These are phyloP conservation scores for Odontesthes bonariensis DNA, from an alignment of 2,113 vertebrate species.

Conservation along the genomic window DNA sequence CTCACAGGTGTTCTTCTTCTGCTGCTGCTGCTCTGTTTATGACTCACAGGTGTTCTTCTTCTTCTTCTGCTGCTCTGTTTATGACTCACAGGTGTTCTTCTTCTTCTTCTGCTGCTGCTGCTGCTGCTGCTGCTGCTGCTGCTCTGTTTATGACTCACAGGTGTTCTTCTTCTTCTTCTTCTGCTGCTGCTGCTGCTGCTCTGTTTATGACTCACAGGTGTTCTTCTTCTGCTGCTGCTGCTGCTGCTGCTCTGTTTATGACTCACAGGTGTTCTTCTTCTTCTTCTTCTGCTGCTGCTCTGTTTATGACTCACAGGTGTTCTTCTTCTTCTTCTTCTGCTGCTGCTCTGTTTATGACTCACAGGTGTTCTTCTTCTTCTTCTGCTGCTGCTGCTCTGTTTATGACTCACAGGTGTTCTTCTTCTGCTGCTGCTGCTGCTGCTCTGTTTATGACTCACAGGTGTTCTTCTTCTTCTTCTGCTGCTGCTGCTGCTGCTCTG, in stretches of 20 bases:
- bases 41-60: too few species aligned
- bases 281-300: conserved; percentile 4
- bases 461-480: neutral
- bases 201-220: conserved; percentile 48
- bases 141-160: too few species aligned
- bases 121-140: too few species aligned
- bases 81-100: conserved; percentile 55
- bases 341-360: too few species aligned
- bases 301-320: conserved; percentile 49
- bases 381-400: conserved; percentile 8
- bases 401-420: conserved; percentile 48
- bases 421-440: too few species aligned
- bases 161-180: neutral
- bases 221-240: conserved; percentile 17
- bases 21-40: too few species aligned
- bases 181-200: conserved; percentile 1
- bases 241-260: too few species aligned
- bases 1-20: conserved; percentile 57
- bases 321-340: conserved; percentile 13
- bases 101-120: conserved; percentile 17
- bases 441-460: too few species aligned
- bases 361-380: neutral
- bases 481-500: conserved; percentile 7
- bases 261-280: too few species aligned
- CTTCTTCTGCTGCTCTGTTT: conserved; percentile 9